Evolutionary conservation across 2,113 vertebrate species (phyloP), one percentile per base, ranked within the genome.

Genomic region (Lagopus leucura): DNA sequence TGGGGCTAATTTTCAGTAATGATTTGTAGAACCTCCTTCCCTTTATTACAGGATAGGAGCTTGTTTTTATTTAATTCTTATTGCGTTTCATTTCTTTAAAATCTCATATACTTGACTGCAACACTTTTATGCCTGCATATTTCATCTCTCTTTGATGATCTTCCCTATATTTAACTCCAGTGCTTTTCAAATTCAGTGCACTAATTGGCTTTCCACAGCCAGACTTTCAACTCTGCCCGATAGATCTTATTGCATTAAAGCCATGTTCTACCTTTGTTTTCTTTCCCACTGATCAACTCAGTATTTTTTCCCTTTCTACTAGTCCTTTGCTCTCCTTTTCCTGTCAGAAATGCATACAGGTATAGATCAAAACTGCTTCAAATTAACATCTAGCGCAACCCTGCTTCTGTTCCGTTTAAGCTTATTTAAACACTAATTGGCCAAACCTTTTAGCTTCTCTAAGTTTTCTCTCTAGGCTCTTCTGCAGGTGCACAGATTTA

Each of bases 131-230:
- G 48, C 22, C 72, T 93, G 67, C 11, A 0, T 12, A 25, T 55
- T 82, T 64, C 86, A 86, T 25, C 79, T 86, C 63, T 30, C 90
- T 95, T 82, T 91, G 92, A 95, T 87, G 94, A 83, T 66, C 77
- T 66, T 88, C 71, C 34, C 64, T 80, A 7, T 80, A 18, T 71
- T 90, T 92, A 78, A 86, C 88, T 90, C 0, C 5, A 45, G 10
- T 69, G 47, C 86, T 90, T 93, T 94, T 95, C 76, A n/a, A 81
- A 90, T 86, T 86, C 30, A 3, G 21, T 75, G 42, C 57, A 60
- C 88, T 96, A 96, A 96, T 88, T 96, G 90, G 92, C 80, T 96
- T 86, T 95, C 90, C 94, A 88, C 82, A 83, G 90, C 12, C 75
- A 83, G 72, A 71, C 71, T 93, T 91, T 93, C 86, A 65, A 8